Base-by-base conservation (phyloP, 2,113 vertebrate species). In the Dromaius novaehollandiae region DNA sequence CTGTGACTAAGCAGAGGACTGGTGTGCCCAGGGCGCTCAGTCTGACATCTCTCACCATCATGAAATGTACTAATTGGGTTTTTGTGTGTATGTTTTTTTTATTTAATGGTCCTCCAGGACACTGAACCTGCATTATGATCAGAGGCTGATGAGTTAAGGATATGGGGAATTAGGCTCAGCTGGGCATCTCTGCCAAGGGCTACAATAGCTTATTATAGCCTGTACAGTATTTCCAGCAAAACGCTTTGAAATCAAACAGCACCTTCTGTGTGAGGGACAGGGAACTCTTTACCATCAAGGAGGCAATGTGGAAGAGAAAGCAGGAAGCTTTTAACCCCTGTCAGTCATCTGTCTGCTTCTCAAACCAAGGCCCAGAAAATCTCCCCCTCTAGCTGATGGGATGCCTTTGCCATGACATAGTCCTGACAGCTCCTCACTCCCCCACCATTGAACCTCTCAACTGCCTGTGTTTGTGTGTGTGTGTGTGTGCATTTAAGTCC, bases 281-380 rank as follows among this genome's bases (percentile, higher is more conserved):
- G 61, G 30, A 93, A 89, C 55, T 71, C 80, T 86, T 95, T 89
- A 73, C 92, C 87, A 85, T 86, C 81, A 88, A 96, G 95, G 68
- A 97, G 61, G 81, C 83, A 93, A 40, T n/a, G 92, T 65, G 32
- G 94, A 75, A 92, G 96, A 93, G 93, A 88, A 97, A 95, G 71
- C 16, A 1, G 56, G 93, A 94, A 94, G 96, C 93, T 97, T 96
- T 97, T 97, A 97, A 97, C 97, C 95, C 94, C 96, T 97, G 95
- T 97, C 97, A 97, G 68, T 97, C 96, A 96, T 83, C 86, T 97
- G 97, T 97, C 95, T 93, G 66, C n/a, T 86, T 95, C 82, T 89
- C 90, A 93, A 96, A 82, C 66, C 22, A 63, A 91, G 82, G 48
- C 71, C 76, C 78, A 78, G 89, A 89, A 93, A 89, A 90, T 81